A percentile compares a stretch with the other conserved stretches of the same genome.
phyloP scores from a whole-genome alignment of 2,113 vertebrate species.

The Bos taurus region ARS-UCD2.0 NC_037349.1:44826001-44826500 shows the following conservation, averaged over 20 bases:
- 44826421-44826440: background rate
- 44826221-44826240: too few relatives aligned
- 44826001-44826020: too few relatives aligned
- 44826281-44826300: background rate
- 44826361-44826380: background rate
- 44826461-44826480: background rate
- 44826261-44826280: background rate
- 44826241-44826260: background rate
- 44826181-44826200: too few relatives aligned
- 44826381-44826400: background rate
- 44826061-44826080: too few relatives aligned
- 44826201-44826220: too few relatives aligned
- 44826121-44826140: too few relatives aligned
- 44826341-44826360: background rate
- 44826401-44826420: background rate
- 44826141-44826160: too few relatives aligned
- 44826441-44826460: background rate
- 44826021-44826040: too few relatives aligned
- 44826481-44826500: background rate
- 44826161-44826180: too few relatives aligned
- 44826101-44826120: too few relatives aligned
- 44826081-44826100: too few relatives aligned
- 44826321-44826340: background rate
- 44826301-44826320: background rate
- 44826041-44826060: too few relatives aligned